phyloP scores from a whole-genome alignment of 64 coral and sea anemone species.

The Cladopsammia gracilis region DNA sequence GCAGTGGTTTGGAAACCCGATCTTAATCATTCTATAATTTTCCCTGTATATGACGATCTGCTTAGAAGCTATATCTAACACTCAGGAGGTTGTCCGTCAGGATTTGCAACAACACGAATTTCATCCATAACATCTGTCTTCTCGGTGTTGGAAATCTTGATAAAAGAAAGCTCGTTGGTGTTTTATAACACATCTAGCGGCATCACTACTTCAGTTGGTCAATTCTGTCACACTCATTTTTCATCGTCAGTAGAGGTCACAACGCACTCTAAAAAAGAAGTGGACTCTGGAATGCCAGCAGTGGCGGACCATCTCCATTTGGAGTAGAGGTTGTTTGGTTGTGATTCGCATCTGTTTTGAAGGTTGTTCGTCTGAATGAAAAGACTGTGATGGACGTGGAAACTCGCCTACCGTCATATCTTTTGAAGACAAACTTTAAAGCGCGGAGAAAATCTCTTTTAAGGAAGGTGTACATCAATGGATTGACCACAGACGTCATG shows the following conservation, averaged over 20 bases:
- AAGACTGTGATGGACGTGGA: not conserved
- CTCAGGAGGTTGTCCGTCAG: too few relatives aligned
- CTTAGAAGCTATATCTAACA: too few relatives aligned
- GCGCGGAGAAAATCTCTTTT: constrained; percentile 59
- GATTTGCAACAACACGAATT: too few relatives aligned
- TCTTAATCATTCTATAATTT: too few relatives aligned
- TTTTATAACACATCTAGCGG: too few relatives aligned
- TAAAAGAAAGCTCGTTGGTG: too few relatives aligned
- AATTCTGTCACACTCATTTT: too few relatives aligned
- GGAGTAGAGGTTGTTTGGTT: not conserved
- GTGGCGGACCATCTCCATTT: not conserved
- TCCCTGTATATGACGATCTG: too few relatives aligned
- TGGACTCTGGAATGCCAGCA: not conserved
- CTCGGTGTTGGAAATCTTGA: too few relatives aligned
- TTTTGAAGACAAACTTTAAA: constrained; percentile 7
- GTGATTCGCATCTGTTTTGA: not conserved
- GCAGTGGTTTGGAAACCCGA: too few relatives aligned
- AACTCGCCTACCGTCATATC: not conserved
- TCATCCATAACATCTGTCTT: too few relatives aligned
- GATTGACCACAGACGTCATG: constrained; percentile 56
- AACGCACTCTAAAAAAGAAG: not conserved
- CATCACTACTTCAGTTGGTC: too few relatives aligned
- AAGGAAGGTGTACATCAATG: constrained; percentile 65
- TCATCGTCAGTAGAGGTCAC: not conserved
- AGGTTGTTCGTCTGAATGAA: not conserved